These are phyloP conservation scores for Littorina saxatilis DNA, from an alignment of 1,140 invertebrate genomes.

Conservation along the genomic window DNA sequence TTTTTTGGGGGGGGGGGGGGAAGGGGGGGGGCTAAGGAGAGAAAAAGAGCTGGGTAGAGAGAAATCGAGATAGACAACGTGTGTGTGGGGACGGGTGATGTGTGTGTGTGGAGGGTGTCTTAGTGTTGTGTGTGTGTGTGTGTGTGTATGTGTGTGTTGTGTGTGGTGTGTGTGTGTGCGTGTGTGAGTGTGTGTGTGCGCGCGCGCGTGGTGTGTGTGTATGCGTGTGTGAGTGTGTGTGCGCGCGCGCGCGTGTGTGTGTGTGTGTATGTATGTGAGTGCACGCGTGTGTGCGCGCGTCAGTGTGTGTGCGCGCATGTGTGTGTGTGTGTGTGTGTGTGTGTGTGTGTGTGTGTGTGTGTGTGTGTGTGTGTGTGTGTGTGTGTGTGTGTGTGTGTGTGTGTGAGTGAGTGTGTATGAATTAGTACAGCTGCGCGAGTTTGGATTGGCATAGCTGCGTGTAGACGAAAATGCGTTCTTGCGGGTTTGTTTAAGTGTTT, in stretches of 20 bases:
- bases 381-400: constrained; percentile 21
- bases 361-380: neutral
- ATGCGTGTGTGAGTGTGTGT: constrained; percentile 29
- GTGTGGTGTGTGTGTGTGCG: neutral
- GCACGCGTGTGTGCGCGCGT: neutral
- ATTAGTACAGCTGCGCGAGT: neutral
- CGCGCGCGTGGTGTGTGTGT: neutral
- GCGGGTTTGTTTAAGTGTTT: no score
- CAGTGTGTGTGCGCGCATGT: neutral
- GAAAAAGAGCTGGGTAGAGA: no score
- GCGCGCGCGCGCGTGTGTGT: constrained; percentile 33
- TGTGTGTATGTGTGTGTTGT: neutral
- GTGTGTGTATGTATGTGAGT: constrained; percentile 13
- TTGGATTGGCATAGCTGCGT: neutral
- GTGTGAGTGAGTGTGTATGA: constrained; percentile 1
- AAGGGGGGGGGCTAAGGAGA: no score
- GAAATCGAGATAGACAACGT: no score
- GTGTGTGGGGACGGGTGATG: no score
- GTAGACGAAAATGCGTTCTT: no score
- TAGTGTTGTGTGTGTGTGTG: no score
- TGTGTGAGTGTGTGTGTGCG: neutral
- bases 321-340: neutral
- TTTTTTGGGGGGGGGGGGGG: no score
- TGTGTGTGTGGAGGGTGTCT: no score
- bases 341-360: neutral